phyloP scores from a whole-genome alignment of 2,113 vertebrate species.

The Melospiza georgiana region DNA sequence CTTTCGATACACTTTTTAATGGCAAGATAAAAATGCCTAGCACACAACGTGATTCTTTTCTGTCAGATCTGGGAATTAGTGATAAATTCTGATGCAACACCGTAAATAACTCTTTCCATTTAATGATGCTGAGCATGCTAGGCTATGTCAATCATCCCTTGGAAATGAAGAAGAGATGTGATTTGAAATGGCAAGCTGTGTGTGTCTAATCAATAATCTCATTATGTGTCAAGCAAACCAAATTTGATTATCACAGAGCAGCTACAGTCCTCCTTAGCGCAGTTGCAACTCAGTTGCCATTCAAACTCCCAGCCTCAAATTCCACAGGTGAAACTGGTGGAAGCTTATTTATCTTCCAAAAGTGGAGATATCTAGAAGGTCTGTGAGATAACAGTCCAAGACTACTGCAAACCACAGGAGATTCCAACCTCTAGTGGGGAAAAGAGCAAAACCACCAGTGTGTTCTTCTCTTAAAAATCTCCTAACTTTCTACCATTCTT shows the following conservation, averaged over 20 bases:
- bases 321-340: neutral
- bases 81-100: conserved; percentile 53
- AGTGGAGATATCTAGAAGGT: neutral
- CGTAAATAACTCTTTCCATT: conserved; percentile 45
- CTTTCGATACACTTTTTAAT: conserved; percentile 14
- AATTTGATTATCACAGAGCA: conserved; percentile 56
- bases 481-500: neutral
- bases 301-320: neutral
- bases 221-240: conserved; percentile 61
- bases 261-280: neutral
- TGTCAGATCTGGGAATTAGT: conserved; percentile 50
- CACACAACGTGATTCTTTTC: conserved; percentile 24
- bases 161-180: conserved; percentile 56
- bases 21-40: conserved; percentile 33
- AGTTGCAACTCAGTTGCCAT: neutral
- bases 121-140: conserved; percentile 53
- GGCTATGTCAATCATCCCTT: conserved; percentile 42
- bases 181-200: conserved; percentile 54
- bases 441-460: neutral
- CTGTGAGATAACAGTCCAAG: neutral
- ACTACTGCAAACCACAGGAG: neutral
- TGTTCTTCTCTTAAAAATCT: neutral
- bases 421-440: neutral
- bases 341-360: neutral
- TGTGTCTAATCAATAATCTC: conserved; percentile 65